Percentiles rank a stretch among this genome's conserved stretches.
These are phyloP conservation scores for Calypte anna DNA, from an alignment of 2,113 vertebrate genomes.

Conservation along the genomic window DNA sequence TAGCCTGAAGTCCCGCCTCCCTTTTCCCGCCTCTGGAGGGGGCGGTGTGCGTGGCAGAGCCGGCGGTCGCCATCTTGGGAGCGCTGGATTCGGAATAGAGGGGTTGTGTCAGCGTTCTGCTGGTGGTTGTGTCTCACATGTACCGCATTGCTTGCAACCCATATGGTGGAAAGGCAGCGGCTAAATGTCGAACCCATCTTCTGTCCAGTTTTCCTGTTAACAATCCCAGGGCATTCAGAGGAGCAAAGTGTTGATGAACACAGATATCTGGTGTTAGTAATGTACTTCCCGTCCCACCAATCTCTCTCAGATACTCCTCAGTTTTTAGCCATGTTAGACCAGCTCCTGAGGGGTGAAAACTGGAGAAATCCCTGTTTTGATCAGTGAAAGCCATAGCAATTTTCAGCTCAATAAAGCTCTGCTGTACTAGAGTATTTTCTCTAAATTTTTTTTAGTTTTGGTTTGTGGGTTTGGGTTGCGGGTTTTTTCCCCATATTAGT, in stretches of 20 bases:
- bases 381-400: fast-evolving
- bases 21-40: too few relatives aligned
- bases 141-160: too few relatives aligned
- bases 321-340: neutral
- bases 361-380: neutral
- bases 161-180: fast-evolving
- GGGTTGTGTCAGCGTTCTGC: too few relatives aligned
- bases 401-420: neutral
- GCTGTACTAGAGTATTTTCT: neutral
- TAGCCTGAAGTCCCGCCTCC: too few relatives aligned
- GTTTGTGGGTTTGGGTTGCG: neutral
- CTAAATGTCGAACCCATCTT: neutral
- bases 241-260: neutral
- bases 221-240: neutral
- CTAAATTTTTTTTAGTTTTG: too few relatives aligned
- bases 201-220: neutral
- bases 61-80: too few relatives aligned
- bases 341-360: neutral
- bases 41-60: too few relatives aligned
- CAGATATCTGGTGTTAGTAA: neutral
- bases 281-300: neutral
- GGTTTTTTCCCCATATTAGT: neutral
- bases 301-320: neutral
- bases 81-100: too few relatives aligned
- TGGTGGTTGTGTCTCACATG: fast-evolving